Base-by-base conservation (phyloP, 2,888 invertebrate genomes). In the Gnatocerus cornutus region DNA sequence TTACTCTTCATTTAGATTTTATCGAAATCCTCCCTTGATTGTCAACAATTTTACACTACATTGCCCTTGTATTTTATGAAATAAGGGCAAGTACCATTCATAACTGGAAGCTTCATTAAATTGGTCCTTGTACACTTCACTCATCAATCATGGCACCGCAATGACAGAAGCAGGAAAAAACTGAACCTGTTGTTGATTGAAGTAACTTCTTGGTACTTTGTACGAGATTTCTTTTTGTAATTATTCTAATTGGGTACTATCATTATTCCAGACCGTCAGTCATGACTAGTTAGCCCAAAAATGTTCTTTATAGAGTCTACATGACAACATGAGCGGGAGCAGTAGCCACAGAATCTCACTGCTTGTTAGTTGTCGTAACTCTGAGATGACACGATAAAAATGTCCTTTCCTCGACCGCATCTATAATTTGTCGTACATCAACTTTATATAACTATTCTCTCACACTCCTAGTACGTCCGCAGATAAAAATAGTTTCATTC, bases 301-400 rank as follows among this genome's bases (percentile, higher is more conserved):
- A 50, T 10, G 61, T 52, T 48, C 16, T 37, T 61, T 61, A 33
- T 48, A 21, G 61, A 50, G 33, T 12, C 48, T 30, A 62, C 62
- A 63, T 53, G 55, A 64, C 64, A 56, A 46, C 65, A 39, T 63
- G 63, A 63, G 52, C 65, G 46, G 41, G 37, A 74, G 71, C 73
- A 72, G 73, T 75, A 73, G 75, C 71, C 68, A 69, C 69, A 71
- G 72, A 69, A 72, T 71, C 71, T 71, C 58, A 65, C 62, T 65
- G 72, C 76, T 77, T 70, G 76, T 77, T 77, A 76, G 73, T 71
- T 75, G 75, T 74, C 71, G 59, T 72, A 73, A 67, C 55, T 70
- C 65, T 55, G 71, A 73, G 74, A 74, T 74, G 74, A 74, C 72
- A 74, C 66, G 74, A 74, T 74, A 74, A 74, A 72, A 69, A 74